These are phyloP conservation scores for Callospermophilus lateralis DNA, from an alignment of 2,113 vertebrate genomes.

Conservation along the genomic window DNA sequence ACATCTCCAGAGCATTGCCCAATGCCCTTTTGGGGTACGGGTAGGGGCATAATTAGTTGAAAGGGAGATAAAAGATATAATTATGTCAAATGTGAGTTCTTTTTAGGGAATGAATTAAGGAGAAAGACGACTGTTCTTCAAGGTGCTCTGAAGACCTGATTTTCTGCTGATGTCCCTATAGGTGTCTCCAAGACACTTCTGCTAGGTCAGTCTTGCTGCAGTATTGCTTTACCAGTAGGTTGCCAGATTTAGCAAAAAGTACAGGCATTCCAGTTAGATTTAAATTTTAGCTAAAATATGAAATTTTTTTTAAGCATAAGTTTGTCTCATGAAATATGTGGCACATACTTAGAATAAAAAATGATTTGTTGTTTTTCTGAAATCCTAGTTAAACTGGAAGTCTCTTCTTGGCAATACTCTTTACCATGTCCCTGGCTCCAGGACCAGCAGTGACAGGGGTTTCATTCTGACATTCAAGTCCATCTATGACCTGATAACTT, in stretches of 20 bases:
- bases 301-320: neutral
- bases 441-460: neutral
- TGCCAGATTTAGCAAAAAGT: neutral
- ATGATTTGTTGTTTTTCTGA: neutral
- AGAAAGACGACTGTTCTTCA: neutral
- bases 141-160: neutral
- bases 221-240: neutral
- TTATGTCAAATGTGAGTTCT: neutral
- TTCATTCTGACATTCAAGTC: neutral
- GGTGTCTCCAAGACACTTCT: no score
- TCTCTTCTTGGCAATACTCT: neutral
- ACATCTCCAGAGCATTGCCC: neutral
- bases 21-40: neutral
- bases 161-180: neutral
- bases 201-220: neutral
- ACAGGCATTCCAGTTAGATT: neutral
- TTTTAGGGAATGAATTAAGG: conserved; percentile 2
- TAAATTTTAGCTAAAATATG: conserved; percentile 1
- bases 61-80: conserved; percentile 27
- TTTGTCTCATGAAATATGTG: neutral
- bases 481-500: neutral
- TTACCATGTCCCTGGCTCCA: neutral
- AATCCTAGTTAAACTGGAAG: neutral
- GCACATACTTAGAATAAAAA: neutral
- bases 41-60: neutral